Base-by-base conservation (phyloP, 1,140 invertebrate genomes). In the Ceratina australensis region DNA sequence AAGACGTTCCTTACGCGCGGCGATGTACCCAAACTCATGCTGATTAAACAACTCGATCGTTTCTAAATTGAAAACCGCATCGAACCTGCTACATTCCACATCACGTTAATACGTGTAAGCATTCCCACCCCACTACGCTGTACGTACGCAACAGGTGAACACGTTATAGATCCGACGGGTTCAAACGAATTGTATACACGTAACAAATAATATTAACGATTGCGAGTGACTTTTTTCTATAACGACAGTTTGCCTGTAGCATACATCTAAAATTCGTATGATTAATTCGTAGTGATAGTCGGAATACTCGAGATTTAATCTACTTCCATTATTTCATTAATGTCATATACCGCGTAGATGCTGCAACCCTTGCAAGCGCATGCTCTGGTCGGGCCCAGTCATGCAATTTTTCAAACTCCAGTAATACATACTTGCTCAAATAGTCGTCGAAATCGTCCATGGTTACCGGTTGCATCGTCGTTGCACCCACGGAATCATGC, bases 391-490 rank as follows among this genome's bases (percentile, higher is more conserved):
- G 89, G 89, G 89, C 89, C 87, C 89, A 89, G 87, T 86, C 83
- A 89, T 89, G 86, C 89, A 90, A 78, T 72, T 72, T 26, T 26
- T 16, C 63, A 64, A 61, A 77, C 61, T 75, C 20, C 79, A 49
- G 33, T 74, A 73, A 71, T 86, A 93, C 94, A 93, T 92, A 97
- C 95, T 96, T 96, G 83, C 95, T 94, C 69, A 97, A 92, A 88
- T 97, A 97, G 88, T 97, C 95, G 88, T 97, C 96, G 87, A 97
- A 97, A 89, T 98, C 97, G 81, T 97, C 96, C 85, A 97, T 94
- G 7, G 96, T 96, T 1, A 97, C 95, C 0, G 96, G 96, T 68
- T 96, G 96, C 95, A 97, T 97, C 16, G 94, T 95, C 0, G 96
- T 96, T 3, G 96, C 95, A 18, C 96, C 95, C 28, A 97, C 94